A percentile compares a stretch with the other conserved stretches of the same genome.
Evolutionary conservation across 2,113 vertebrate genomes (phyloP).

Genomic region (Pomatostomus ruficeps): DNA sequence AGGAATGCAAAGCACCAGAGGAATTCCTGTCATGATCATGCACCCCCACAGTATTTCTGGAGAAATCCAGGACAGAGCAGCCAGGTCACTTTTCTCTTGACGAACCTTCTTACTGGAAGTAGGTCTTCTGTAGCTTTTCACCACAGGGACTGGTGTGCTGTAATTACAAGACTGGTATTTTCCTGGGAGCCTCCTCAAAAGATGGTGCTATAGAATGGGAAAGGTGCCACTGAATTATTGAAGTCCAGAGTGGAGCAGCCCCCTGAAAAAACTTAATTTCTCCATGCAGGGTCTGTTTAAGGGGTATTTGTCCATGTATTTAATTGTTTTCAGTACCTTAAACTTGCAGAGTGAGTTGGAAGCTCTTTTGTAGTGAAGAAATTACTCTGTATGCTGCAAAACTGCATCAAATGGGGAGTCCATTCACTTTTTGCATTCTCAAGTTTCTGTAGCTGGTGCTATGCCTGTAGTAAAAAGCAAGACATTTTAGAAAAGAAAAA

Average conservation of each 20-base stretch:
- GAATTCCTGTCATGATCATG: background rate
- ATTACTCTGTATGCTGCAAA: background rate
- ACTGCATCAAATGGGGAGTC: background rate
- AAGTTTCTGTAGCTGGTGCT: background rate
- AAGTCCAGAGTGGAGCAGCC: accelerated
- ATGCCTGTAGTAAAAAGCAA: background rate
- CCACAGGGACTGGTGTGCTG: background rate
- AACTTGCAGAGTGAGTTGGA: background rate
- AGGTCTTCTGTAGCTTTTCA: background rate
- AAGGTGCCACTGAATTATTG: background rate
- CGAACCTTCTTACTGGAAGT: background rate
- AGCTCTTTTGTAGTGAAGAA: background rate
- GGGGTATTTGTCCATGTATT: background rate
- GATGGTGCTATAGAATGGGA: background rate
- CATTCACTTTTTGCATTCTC: background rate
- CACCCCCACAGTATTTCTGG: background rate
- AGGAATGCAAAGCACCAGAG: background rate
- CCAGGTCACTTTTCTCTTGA: background rate
- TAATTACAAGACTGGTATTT: background rate
- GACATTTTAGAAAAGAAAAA: background rate
- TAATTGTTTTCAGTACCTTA: background rate
- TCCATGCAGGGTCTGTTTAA: background rate
- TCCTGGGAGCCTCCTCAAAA: background rate
- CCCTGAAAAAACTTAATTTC: background rate
- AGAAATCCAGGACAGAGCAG: background rate